Evolutionary conservation across 2,888 invertebrate species (phyloP).

Genomic region (Andrena marginata): DNA sequence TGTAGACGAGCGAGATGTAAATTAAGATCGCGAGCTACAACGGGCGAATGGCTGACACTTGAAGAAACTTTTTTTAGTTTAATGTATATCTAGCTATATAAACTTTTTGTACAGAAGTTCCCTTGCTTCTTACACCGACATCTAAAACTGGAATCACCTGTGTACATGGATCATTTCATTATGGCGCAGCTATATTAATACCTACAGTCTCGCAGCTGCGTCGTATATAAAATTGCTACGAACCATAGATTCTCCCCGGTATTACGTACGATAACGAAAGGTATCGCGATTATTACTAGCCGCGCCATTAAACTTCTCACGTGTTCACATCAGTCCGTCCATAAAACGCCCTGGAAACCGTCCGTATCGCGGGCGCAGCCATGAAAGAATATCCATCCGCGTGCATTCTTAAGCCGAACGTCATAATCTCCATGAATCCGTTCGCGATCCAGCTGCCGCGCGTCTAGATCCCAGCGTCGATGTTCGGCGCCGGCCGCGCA

Average conservation of each 20-base stretch:
- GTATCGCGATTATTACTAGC: slow-evolving; percentile 22
- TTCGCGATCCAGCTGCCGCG: slow-evolving; percentile 32
- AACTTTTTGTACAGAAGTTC: too few relatives aligned
- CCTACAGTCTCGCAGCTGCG: neutral
- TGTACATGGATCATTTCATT: slow-evolving; percentile 14
- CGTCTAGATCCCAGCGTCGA: slow-evolving; percentile 46
- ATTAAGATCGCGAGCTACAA: neutral
- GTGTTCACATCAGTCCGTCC: slow-evolving; percentile 3
- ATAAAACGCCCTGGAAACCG: slow-evolving; percentile 19
- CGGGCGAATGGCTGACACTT: neutral
- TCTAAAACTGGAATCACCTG: neutral
- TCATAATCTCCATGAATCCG: slow-evolving; percentile 57
- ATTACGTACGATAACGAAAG: slow-evolving; percentile 8
- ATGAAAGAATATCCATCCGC: slow-evolving; percentile 29
- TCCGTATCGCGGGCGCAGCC: too few relatives aligned
- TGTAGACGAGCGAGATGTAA: neutral
- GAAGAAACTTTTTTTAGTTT: too few relatives aligned
- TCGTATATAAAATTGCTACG: neutral
- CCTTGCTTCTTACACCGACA: neutral
- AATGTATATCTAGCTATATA: too few relatives aligned
- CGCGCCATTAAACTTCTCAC: slow-evolving; percentile 10
- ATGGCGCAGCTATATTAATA: neutral
- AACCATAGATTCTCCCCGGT: neutral
- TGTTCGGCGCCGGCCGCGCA: slow-evolving; percentile 43
- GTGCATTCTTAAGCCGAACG: slow-evolving; percentile 25